Evolutionary conservation across 2,797 vertebrate genomes (phyloP).

Genomic region (Karalla daura): DNA sequence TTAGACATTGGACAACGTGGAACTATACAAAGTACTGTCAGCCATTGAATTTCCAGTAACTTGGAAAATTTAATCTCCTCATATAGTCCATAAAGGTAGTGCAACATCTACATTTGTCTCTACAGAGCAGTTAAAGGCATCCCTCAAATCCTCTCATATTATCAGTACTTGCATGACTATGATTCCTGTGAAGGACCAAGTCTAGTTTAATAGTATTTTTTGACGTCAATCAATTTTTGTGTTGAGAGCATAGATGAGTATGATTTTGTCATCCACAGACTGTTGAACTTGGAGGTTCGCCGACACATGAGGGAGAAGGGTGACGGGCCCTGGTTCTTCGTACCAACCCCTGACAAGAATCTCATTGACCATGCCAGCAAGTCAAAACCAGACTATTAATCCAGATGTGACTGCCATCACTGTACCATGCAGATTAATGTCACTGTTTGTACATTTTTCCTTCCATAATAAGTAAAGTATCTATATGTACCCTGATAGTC

Average conservation of each 20-base stretch:
- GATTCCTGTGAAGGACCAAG: background rate
- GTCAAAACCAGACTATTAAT: conserved; percentile 89
- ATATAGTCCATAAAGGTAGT: too few species aligned
- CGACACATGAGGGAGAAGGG: conserved; percentile 89
- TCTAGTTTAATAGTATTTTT: background rate
- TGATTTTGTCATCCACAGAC: conserved; percentile 78
- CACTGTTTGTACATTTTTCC: conserved; percentile 76
- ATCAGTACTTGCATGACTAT: too few species aligned
- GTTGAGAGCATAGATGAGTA: background rate
- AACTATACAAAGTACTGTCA: background rate
- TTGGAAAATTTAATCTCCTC: background rate
- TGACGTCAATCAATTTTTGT: background rate
- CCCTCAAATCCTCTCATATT: background rate
- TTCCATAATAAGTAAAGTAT: conserved; percentile 81
- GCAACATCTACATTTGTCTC: too few species aligned
- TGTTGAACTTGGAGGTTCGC: conserved; percentile 83
- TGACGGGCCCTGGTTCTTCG: conserved; percentile 92
- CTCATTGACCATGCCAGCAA: conserved; percentile 86
- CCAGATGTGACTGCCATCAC: conserved; percentile 23
- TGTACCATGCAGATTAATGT: conserved; percentile 51
- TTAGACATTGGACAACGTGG: background rate
- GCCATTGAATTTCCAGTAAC: background rate
- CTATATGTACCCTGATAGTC: conserved; percentile 48
- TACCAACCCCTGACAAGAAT: conserved; percentile 82
- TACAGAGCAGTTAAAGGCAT: background rate